phyloP scores from a whole-genome alignment of 53 echinoderm and acorn worm genomes.

The Stichopus horrens region DNA sequence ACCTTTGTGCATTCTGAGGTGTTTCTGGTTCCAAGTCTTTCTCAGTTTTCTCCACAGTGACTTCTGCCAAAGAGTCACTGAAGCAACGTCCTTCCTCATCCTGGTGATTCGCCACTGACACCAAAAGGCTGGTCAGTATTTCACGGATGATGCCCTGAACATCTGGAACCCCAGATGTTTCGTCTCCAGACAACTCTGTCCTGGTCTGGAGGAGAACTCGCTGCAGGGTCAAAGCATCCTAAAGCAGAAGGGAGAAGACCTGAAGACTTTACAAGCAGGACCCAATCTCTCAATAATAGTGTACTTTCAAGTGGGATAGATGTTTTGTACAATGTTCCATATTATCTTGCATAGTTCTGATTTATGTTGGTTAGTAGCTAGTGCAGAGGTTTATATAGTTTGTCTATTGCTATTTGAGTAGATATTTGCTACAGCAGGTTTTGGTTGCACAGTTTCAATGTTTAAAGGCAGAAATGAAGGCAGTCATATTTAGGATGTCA shows the following conservation, averaged over 20 bases:
- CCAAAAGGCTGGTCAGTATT: constrained; percentile 92
- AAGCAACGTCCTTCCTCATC: constrained; percentile 97
- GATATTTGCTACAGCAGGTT: too few relatives aligned
- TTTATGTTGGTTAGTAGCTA: too few relatives aligned
- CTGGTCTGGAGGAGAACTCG: constrained; percentile 89
- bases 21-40: constrained; percentile 41
- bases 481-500: too few relatives aligned
- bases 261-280: neutral
- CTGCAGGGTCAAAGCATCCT: constrained; percentile 95
- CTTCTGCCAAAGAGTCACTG: constrained; percentile 91
- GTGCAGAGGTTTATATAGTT: too few relatives aligned
- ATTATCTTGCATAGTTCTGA: too few relatives aligned
- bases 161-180: constrained; percentile 93
- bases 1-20: constrained; percentile 40
- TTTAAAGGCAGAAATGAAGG: too few relatives aligned
- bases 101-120: constrained; percentile 94
- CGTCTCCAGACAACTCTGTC: constrained; percentile 89
- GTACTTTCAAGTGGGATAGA: too few relatives aligned
- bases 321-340: too few relatives aligned
- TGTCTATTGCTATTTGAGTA: too few relatives aligned
- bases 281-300: too few relatives aligned
- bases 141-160: constrained; percentile 87
- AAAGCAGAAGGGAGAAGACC: neutral
- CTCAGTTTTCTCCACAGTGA: constrained; percentile 76
- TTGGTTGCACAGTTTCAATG: too few relatives aligned